Base-by-base conservation (phyloP, 2,797 vertebrate species). In the Rhynchotus rufescens region DNA sequence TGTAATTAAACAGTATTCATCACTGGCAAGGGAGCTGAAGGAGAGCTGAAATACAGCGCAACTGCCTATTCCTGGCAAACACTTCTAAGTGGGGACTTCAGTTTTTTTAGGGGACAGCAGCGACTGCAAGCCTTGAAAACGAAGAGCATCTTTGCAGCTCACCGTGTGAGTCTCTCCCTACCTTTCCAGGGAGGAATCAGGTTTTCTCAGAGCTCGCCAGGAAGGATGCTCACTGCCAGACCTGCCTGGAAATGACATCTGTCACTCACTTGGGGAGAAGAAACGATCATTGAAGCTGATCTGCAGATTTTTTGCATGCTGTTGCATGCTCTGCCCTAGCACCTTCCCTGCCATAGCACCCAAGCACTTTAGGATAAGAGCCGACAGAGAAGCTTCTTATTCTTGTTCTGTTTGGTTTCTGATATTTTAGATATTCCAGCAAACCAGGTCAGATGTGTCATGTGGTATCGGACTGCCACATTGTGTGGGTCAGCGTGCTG, bases 1-100 rank as follows among this genome's bases (percentile, higher is more conserved):
- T 96, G 95, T 98, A 98, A 98, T 98, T 98, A 98, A 98, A 96
- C 91, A 76, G 96, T 97, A 97, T 98, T 97, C 94, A 97, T 97
- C 96, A 97, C 88, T 89, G 89, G 94, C 96, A 97, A 96, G 95
- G 96, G 94, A 97, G 93, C 86, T 90, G 81, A 93, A 80, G 67
- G 91, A 95, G 90, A 93, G 61, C 68, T 90, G 84, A 94, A 94
- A 96, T 79, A 72, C 83, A 88, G 67, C 81, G 91, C 45, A 51
- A 54, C 79, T 89, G 80, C 80, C 89, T 93, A 23, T 36, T 81
- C 34, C 23, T 92, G 81, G 80, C 80, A 96, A 73, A 83, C 52
- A 45, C 40, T 85, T 89, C 51, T 57, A 74, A 68, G 44, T 74
- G 86, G 69, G 42, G 40, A 66, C 47, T 74, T 86, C 36, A 38